Evolutionary conservation across 2,888 invertebrate genomes (phyloP).

Genomic region (Sialis fuliginosa): DNA sequence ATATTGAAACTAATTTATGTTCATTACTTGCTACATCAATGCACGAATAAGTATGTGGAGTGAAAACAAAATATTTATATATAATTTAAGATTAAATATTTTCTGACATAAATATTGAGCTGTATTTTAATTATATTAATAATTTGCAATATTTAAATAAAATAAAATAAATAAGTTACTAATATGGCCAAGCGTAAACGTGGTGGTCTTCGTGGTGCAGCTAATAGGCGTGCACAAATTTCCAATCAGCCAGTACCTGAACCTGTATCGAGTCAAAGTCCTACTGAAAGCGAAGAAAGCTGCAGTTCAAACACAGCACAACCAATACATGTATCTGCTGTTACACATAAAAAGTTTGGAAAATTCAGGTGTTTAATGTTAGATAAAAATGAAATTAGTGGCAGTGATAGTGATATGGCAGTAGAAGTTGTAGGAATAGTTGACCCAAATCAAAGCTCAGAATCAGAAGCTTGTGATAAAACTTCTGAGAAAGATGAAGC

Average conservation of each 20-base stretch:
- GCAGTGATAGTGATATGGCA: slow-evolving; percentile 29
- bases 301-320: slow-evolving; percentile 7
- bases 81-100: too few species aligned
- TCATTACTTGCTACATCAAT: too few species aligned
- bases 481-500: slow-evolving; percentile 3
- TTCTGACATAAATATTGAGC: too few species aligned
- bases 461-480: slow-evolving; percentile 29
- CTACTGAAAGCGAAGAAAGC: slow-evolving; percentile 9
- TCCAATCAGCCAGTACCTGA: background rate
- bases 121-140: too few species aligned
- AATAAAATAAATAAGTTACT: background rate
- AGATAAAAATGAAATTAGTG: slow-evolving; percentile 23
- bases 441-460: slow-evolving; percentile 29
- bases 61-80: too few species aligned
- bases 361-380: slow-evolving; percentile 34
- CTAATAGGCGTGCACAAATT: background rate
- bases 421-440: slow-evolving; percentile 20
- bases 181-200: slow-evolving; percentile 5
- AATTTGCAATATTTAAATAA: too few species aligned
- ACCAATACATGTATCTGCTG: slow-evolving; percentile 1
- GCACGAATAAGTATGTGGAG: too few species aligned
- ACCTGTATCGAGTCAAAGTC: slow-evolving; percentile 5
- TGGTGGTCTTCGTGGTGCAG: background rate
- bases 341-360: slow-evolving; percentile 34
- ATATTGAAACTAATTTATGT: too few species aligned